Evolutionary conservation across 1,140 invertebrate species (phyloP).

Genomic region (Trichonephila clavipes): DNA sequence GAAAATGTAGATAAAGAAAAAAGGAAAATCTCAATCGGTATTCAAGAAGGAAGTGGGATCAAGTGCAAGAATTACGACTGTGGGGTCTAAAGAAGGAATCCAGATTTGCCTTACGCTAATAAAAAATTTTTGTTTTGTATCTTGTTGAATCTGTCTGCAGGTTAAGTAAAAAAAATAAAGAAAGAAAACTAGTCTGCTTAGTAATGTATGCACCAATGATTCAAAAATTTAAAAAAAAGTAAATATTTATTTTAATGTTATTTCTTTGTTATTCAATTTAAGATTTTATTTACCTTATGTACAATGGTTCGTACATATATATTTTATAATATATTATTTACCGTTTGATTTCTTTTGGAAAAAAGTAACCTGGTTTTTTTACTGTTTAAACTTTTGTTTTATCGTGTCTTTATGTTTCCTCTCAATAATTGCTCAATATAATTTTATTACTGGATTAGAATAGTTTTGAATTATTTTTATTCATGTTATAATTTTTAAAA

Average conservation of each 20-base stretch:
- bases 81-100: not conserved
- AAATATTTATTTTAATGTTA: rapidly evolving
- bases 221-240: not conserved
- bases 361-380: too few species aligned
- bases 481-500: too few species aligned
- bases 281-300: too few species aligned
- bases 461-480: too few species aligned
- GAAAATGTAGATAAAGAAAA: not conserved
- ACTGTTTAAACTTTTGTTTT: too few species aligned
- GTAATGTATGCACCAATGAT: not conserved
- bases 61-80: not conserved
- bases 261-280: not conserved
- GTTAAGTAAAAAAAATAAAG: not conserved
- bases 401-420: too few species aligned
- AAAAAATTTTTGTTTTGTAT: not conserved
- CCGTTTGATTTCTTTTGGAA: too few species aligned
- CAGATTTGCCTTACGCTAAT: not conserved
- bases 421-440: too few species aligned
- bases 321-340: too few species aligned
- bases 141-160: not conserved
- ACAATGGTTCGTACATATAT: too few species aligned
- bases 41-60: not conserved
- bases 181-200: not conserved
- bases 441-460: too few species aligned
- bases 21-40: not conserved